Percentiles rank a stretch among this genome's conserved stretches.
These are phyloP conservation scores for Myrmecophaga tridactyla DNA, from an alignment of 2,113 vertebrate species.

Conservation along the genomic window DNA sequence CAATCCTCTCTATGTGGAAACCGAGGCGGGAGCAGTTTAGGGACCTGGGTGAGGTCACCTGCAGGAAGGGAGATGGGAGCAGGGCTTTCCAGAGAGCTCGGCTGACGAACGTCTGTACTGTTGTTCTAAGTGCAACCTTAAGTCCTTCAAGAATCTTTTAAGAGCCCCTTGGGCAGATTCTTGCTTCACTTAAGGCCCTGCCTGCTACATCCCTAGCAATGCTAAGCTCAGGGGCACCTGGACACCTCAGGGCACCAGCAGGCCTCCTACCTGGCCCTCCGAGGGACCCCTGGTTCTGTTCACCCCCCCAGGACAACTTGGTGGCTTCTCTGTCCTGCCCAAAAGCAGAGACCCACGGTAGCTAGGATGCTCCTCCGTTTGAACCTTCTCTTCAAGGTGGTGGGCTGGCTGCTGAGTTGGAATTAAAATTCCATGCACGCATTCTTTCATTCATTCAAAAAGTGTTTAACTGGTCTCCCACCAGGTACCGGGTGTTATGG, in stretches of 20 bases:
- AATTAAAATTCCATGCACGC: not conserved
- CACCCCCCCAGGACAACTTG: not conserved
- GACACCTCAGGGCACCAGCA: not conserved
- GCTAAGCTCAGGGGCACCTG: not conserved
- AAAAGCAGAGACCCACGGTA: not conserved
- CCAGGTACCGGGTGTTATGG: not conserved
- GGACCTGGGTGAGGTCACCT: not conserved
- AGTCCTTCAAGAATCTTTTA: not conserved
- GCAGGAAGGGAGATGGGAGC: accelerated
- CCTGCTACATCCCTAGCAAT: not conserved
- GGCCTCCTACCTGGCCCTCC: not conserved
- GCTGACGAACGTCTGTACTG: accelerated
- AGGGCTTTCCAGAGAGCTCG: not conserved
- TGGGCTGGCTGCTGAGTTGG: not conserved
- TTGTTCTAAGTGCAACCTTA: not conserved
- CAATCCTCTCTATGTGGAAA: not conserved
- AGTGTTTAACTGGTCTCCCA: not conserved
- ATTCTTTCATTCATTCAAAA: not conserved
- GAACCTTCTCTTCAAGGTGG: not conserved
- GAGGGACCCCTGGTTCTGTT: not conserved
- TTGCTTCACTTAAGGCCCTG: not conserved
- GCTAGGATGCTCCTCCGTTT: not conserved
- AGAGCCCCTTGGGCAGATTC: not conserved
- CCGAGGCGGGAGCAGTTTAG: not conserved
- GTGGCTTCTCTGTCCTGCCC: not conserved